Evolutionary conservation across 1,140 invertebrate genomes (phyloP).

Genomic region (Diachasma alloeum): DNA sequence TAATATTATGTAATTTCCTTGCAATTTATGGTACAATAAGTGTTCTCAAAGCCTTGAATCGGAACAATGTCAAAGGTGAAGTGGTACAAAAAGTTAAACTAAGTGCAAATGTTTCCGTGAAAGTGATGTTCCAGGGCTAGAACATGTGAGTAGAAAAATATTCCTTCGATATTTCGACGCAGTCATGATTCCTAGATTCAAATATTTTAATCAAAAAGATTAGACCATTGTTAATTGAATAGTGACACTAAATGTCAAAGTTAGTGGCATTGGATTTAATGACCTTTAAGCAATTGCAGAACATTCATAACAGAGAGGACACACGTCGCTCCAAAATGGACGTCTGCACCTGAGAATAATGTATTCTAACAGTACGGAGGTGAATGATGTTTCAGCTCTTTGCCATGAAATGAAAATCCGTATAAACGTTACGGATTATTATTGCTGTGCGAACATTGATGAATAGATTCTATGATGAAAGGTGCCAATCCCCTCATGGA

Average conservation of each 20-base stretch:
- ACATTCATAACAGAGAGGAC: neutral
- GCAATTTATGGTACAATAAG: neutral
- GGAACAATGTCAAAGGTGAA: neutral
- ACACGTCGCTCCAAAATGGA: neutral
- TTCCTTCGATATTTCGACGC: neutral
- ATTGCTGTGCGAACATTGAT: neutral
- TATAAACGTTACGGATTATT: too few relatives aligned
- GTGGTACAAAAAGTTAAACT: neutral
- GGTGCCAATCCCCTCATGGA: neutral
- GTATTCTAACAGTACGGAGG: neutral
- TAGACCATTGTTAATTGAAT: too few relatives aligned
- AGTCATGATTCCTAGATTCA: neutral
- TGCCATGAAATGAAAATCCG: too few relatives aligned
- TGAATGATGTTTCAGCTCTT: too few relatives aligned
- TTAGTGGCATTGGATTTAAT: neutral
- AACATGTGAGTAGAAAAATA: neutral
- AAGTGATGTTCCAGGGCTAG: neutral
- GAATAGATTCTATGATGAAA: neutral
- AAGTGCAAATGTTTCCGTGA: neutral
- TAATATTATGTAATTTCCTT: neutral
- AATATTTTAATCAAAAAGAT: neutral
- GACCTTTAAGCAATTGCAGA: neutral
- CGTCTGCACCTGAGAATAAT: neutral
- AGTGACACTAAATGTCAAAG: neutral
- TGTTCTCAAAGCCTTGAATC: neutral